Percentiles rank a stretch among this genome's conserved stretches.
These are phyloP conservation scores for Lepisosteus oculatus DNA, from an alignment of 2,113 vertebrate genomes.

Conservation along the genomic window DNA sequence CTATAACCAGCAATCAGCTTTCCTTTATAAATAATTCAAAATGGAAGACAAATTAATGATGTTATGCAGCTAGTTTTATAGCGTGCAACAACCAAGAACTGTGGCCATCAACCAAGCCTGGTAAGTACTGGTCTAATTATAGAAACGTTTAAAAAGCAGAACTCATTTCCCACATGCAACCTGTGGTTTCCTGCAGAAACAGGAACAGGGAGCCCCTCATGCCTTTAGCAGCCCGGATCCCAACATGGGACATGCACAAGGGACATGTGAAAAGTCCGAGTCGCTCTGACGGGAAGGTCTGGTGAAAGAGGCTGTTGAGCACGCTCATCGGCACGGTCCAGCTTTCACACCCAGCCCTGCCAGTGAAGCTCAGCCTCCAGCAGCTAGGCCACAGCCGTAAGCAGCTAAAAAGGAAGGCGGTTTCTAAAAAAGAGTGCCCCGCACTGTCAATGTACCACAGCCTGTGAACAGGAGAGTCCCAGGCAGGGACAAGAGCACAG, in stretches of 20 bases:
- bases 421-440: background rate
- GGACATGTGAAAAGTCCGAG: slow-evolving; percentile 30
- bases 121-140: too few species aligned
- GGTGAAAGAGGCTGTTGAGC: slow-evolving; percentile 17
- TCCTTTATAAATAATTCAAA: too few species aligned
- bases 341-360: slow-evolving; percentile 23
- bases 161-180: too few species aligned
- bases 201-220: too few species aligned
- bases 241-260: background rate
- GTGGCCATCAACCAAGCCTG: too few species aligned
- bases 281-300: slow-evolving; percentile 17
- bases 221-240: too few species aligned
- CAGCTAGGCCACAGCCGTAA: slow-evolving; percentile 27
- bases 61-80: too few species aligned
- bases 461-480: background rate
- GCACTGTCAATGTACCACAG: slow-evolving; percentile 10
- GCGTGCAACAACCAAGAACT: too few species aligned
- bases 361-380: slow-evolving; percentile 21
- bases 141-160: too few species aligned
- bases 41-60: too few species aligned
- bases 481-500: background rate
- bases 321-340: slow-evolving; percentile 21
- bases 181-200: too few species aligned
- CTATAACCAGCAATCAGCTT: too few species aligned
- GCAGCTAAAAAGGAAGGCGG: background rate